Evolutionary conservation across 2,113 vertebrate genomes (phyloP).

Genomic region (Thalassoma bifasciatum): DNA sequence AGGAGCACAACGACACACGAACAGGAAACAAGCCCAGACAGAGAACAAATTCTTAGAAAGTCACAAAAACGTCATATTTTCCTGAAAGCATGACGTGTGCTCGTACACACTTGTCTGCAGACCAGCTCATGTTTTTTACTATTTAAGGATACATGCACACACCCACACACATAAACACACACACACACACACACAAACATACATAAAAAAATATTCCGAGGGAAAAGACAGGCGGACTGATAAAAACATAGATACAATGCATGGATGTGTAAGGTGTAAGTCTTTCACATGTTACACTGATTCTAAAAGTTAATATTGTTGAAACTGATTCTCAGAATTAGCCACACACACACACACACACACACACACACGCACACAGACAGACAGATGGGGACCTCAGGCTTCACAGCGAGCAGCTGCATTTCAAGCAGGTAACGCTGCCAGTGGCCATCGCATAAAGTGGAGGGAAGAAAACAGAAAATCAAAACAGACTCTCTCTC

Average conservation of each 20-base stretch:
- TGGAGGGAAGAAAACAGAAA: slow-evolving; percentile 23
- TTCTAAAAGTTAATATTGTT: neutral
- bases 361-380: slow-evolving; percentile 19
- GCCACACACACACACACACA: neutral
- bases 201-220: neutral
- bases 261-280: neutral
- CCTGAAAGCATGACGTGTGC: neutral
- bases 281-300: neutral
- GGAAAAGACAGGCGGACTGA: neutral
- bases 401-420: slow-evolving; percentile 61
- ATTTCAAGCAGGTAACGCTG: slow-evolving; percentile 56
- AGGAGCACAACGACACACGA: neutral
- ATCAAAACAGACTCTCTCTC: slow-evolving; percentile 22
- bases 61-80: neutral
- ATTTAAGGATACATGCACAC: neutral
- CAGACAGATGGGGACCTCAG: slow-evolving; percentile 58
- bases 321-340: neutral
- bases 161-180: neutral
- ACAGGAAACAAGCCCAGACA: slow-evolving; percentile 15
- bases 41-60: slow-evolving; percentile 13
- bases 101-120: neutral
- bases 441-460: slow-evolving; percentile 28
- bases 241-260: too few species aligned
- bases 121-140: neutral
- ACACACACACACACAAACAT: neutral